Base-by-base conservation (phyloP, 2,113 vertebrate species). In the Protobothrops mucrosquamatus region DNA sequence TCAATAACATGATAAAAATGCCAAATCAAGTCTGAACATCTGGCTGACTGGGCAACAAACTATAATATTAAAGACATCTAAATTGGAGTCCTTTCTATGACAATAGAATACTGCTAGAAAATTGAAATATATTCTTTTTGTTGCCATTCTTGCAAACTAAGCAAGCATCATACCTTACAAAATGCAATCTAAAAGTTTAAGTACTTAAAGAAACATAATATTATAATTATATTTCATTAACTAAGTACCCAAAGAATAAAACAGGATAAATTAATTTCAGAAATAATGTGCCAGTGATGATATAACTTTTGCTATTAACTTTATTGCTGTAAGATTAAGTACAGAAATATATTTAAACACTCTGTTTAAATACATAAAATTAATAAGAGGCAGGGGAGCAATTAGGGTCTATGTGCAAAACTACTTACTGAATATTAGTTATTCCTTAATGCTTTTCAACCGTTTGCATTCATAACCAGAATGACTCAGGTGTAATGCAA, bases 81-180 rank as follows among this genome's bases (percentile, higher is more conserved):
- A 94, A 95, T 93, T 23, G 15, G 0, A 93, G 91, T 85, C 2
- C 91, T 95, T 96, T 69, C 61, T 96, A 95, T 95, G 95, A 95
- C 87, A 95, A 46, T n/a, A 69, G 29, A 69, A 69, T 69, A 69
- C 29, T n/a, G 51, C 91, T 94, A 69, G 93, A 96, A 97, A 94
- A 95, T 8, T 94, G 90, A 91, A 96, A 94, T 90, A 87, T 89
- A 96, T 51, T 94, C 93, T 93, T 94, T 94, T 55, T 74, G 93
- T 59, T 88, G 89, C 95, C 94, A 92, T 94, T 90, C 94, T 93
- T 86, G 88, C 52, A 89, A 89, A 89, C 96, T 95, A 91, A 92
- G 93, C 88, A 95, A 94, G 52, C 56, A 95, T 81, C 6, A 51
- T 74, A 90, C 86, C 88, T 91, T 15, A 94, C 87, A 95, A 95